These are phyloP conservation scores for Drosophila bocqueti DNA, from an alignment of 1,140 invertebrate genomes.

Conservation along the genomic window DNA sequence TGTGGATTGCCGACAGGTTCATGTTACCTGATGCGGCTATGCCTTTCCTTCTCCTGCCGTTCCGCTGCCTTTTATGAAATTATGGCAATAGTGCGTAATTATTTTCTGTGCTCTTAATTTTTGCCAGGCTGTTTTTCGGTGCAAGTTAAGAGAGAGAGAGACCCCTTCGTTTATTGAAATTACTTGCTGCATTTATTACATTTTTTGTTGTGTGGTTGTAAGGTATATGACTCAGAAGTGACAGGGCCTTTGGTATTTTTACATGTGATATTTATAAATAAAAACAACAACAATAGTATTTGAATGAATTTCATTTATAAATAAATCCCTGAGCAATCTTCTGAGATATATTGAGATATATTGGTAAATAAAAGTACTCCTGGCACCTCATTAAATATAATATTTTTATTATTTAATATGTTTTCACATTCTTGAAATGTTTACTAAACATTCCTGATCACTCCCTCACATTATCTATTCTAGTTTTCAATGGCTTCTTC, in stretches of 20 bases:
- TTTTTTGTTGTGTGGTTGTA: background rate
- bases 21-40: constrained; percentile 63
- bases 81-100: constrained; percentile 84
- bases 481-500: background rate
- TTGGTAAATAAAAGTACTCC: background rate
- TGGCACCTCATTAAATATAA: too few relatives aligned
- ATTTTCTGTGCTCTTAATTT: constrained; percentile 84
- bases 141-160: constrained; percentile 12
- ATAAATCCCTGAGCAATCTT: background rate
- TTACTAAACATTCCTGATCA: background rate
- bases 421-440: background rate
- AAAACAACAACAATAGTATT: background rate
- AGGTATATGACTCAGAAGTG: background rate
- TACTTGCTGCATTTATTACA: constrained; percentile 35
- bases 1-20: constrained; percentile 77
- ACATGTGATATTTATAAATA: background rate
- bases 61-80: constrained; percentile 70
- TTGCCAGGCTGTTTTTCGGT: constrained; percentile 31
- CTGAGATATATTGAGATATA: too few relatives aligned
- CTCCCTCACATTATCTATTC: background rate
- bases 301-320: background rate
- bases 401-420: background rate
- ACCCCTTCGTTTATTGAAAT: constrained; percentile 67
- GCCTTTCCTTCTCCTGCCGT: constrained; percentile 27
- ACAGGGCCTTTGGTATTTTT: background rate